Percentiles rank a stretch among this genome's conserved stretches.
These are phyloP conservation scores for Protonemura montana DNA, from an alignment of 2,888 invertebrate species.

Conservation along the genomic window DNA sequence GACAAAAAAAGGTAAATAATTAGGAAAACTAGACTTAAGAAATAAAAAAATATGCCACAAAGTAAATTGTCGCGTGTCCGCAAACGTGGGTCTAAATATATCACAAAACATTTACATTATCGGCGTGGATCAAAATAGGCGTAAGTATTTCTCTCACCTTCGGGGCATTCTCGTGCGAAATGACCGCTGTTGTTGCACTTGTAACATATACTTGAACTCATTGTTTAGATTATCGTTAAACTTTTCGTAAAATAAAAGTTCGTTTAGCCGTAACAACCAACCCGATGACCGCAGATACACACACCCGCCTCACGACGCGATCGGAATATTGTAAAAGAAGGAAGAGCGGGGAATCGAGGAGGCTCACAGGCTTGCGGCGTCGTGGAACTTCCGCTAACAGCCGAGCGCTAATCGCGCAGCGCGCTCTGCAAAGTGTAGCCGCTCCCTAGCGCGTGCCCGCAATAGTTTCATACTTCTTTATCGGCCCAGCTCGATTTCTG, in stretches of 20 bases:
- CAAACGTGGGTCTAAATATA: neutral
- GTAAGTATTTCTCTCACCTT: slow-evolving; percentile 60
- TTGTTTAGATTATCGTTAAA: slow-evolving; percentile 53
- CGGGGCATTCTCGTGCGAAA: slow-evolving; percentile 91
- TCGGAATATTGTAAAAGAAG: neutral
- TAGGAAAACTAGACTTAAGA: neutral
- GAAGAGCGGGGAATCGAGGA: neutral
- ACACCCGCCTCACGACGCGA: slow-evolving; percentile 7
- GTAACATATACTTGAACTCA: slow-evolving; percentile 89
- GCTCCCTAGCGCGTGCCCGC: neutral
- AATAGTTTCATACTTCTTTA: neutral
- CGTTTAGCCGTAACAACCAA: neutral
- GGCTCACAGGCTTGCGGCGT: neutral
- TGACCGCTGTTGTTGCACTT: slow-evolving; percentile 93
- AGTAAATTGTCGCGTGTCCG: neutral
- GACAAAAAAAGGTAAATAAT: neutral
- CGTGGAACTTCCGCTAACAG: slow-evolving; percentile 30
- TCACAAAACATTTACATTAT: neutral
- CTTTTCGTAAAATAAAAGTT: neutral
- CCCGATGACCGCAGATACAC: slow-evolving; percentile 1
- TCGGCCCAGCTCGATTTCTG: neutral
- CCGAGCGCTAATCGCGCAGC: neutral
- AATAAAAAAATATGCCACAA: neutral
- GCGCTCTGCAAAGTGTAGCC: neutral
- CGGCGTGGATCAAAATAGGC: slow-evolving; percentile 12